Evolutionary conservation across 1,140 invertebrate species (phyloP).

Genomic region (Drosophila aff.): DNA sequence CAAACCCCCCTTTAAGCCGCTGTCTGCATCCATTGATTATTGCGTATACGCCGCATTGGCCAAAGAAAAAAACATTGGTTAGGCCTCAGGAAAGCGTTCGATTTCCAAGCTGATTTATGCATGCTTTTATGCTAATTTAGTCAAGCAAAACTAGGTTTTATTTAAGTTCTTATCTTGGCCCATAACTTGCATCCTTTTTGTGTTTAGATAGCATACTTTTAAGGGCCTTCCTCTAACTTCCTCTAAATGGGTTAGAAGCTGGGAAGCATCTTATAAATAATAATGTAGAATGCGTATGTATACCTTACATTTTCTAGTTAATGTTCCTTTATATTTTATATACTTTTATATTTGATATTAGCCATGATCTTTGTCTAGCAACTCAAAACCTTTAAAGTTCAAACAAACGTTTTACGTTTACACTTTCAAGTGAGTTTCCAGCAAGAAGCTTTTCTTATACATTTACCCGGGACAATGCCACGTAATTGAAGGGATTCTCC

Average conservation of each 20-base stretch:
- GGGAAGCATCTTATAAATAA: background rate
- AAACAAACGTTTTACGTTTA: background rate
- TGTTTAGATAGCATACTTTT: background rate
- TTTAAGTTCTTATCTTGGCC: background rate
- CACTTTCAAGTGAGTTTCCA: background rate
- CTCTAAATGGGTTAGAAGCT: too few relatives aligned
- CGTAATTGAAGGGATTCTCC: constrained; percentile 10
- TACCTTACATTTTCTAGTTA: too few relatives aligned
- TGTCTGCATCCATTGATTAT: constrained; percentile 33
- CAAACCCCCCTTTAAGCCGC: background rate
- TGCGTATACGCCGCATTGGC: constrained; percentile 39
- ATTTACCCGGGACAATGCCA: background rate
- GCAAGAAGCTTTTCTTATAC: background rate
- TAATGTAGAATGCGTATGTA: background rate
- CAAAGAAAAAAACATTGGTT: background rate
- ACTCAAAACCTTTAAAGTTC: background rate
- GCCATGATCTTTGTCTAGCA: background rate
- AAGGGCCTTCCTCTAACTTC: background rate
- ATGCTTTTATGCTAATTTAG: background rate
- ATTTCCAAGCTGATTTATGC: background rate
- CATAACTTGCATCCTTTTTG: background rate
- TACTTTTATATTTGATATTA: background rate
- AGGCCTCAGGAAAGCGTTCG: background rate
- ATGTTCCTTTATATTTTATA: background rate
- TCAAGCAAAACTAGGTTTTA: background rate